A percentile compares a stretch with the other conserved stretches of the same genome.
Conservation (phyloP, 2,888 invertebrate genomes). For the Suillia variegata region DNA sequence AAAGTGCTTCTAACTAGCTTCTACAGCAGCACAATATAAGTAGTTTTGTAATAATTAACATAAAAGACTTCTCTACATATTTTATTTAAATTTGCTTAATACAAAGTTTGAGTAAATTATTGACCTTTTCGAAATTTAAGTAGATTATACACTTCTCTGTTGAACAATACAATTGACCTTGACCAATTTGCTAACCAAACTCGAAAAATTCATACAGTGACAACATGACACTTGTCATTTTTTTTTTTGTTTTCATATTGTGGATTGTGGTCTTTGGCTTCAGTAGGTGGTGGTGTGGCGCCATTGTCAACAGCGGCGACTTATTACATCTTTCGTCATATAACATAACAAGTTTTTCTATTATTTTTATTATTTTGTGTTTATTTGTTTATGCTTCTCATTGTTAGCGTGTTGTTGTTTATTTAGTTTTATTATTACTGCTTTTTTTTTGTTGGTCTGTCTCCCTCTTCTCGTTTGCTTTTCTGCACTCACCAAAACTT, state of each 20-base stretch:
- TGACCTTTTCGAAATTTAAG: too few relatives aligned
- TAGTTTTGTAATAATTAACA: too few relatives aligned
- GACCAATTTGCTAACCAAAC: background rate
- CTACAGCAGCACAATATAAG: too few relatives aligned
- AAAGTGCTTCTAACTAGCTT: too few relatives aligned
- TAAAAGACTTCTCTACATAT: too few relatives aligned
- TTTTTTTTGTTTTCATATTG: background rate
- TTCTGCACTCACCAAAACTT: background rate
- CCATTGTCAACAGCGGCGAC: background rate
- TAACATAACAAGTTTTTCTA: background rate
- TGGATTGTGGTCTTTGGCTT: background rate
- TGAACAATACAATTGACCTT: background rate
- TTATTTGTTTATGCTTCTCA: background rate
- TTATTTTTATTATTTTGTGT: background rate
- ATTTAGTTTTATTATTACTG: background rate
- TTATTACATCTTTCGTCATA: background rate
- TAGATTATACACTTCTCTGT: too few relatives aligned
- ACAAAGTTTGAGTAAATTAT: too few relatives aligned
- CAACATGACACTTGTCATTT: conserved; percentile 2
- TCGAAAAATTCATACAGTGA: background rate
- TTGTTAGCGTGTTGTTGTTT: background rate
- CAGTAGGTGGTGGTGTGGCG: conserved; percentile 1
- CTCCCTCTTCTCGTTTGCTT: background rate
- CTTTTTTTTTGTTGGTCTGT: background rate
- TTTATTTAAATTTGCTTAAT: too few relatives aligned